Percentiles rank a stretch among this genome's conserved stretches.
Evolutionary conservation across 2,797 vertebrate species (phyloP).

Genomic region (Phataginus tricuspis): DNA sequence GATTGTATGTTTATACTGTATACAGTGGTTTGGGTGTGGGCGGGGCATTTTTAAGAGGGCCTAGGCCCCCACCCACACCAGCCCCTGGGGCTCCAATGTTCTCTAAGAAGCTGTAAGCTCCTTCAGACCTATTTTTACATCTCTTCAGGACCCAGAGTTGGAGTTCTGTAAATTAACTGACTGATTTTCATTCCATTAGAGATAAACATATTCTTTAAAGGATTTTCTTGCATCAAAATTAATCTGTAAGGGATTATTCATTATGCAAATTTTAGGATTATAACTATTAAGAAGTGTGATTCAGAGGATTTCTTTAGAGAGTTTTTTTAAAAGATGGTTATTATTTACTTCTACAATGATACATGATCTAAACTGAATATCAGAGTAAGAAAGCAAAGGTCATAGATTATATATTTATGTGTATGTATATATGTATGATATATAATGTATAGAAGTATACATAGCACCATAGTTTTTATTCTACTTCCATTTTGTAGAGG

Average conservation of each 20-base stretch:
- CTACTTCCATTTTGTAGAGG: neutral
- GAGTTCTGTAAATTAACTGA: neutral
- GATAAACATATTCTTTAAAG: conserved; percentile 40
- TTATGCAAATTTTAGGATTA: conserved; percentile 45
- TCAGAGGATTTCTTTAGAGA: neutral
- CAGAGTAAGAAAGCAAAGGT: neutral
- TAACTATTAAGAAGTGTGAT: conserved; percentile 20
- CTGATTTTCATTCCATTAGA: conserved; percentile 49
- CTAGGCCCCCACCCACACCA: neutral
- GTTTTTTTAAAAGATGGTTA: neutral
- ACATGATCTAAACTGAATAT: conserved; percentile 23
- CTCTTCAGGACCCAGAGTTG: neutral
- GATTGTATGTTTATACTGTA: neutral
- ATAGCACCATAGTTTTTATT: neutral
- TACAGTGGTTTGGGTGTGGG: neutral
- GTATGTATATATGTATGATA: too few species aligned
- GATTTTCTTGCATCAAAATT: conserved; percentile 40
- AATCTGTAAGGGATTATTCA: conserved; percentile 42
- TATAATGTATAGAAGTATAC: too few species aligned
- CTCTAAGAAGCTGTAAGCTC: neutral
- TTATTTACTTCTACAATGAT: neutral
- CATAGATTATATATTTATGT: neutral
- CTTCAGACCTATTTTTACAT: neutral
- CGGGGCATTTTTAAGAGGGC: neutral
- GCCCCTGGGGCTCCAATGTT: neutral